Percentiles rank a stretch among this genome's conserved stretches.
These are phyloP conservation scores for Papilio protenor DNA, from an alignment of 2,888 invertebrate genomes.

Conservation along the genomic window DNA sequence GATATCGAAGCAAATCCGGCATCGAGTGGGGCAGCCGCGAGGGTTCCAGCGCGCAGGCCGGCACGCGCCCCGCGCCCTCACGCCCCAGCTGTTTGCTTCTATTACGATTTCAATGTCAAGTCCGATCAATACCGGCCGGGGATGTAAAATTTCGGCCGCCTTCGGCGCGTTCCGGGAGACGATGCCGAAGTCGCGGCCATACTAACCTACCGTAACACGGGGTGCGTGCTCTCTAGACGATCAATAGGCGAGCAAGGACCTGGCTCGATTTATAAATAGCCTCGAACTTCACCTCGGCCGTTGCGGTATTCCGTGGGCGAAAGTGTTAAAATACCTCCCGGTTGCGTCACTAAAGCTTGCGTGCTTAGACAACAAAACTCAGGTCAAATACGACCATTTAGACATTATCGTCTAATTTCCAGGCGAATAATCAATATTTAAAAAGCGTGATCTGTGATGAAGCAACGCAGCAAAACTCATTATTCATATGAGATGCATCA, in stretches of 20 bases:
- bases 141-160: constrained; percentile 81
- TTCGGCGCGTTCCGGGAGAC: constrained; percentile 80
- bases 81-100: constrained; percentile 81
- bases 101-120: constrained; percentile 84
- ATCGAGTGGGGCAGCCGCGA: constrained; percentile 47
- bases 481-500: constrained; percentile 78
- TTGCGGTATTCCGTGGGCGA: constrained; percentile 69
- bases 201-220: constrained; percentile 84
- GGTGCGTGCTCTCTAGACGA: constrained; percentile 78
- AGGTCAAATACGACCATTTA: constrained; percentile 41
- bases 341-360: constrained; percentile 60
- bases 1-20: constrained; percentile 47
- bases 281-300: constrained; percentile 81
- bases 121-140: constrained; percentile 82
- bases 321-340: constrained; percentile 67
- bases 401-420: constrained; percentile 46
- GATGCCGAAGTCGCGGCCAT: constrained; percentile 67
- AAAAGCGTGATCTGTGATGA: constrained; percentile 54
- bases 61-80: constrained; percentile 68
- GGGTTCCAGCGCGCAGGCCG: constrained; percentile 68
- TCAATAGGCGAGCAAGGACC: constrained; percentile 79
- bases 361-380: constrained; percentile 36
- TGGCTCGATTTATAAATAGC: constrained; percentile 80
- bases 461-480: constrained; percentile 67
- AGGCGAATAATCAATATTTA: constrained; percentile 55